A percentile compares a stretch with the other conserved stretches of the same genome.
These are phyloP conservation scores for Drosophila novamexicana DNA, from an alignment of 1,140 invertebrate species.

Conservation along the genomic window DNA sequence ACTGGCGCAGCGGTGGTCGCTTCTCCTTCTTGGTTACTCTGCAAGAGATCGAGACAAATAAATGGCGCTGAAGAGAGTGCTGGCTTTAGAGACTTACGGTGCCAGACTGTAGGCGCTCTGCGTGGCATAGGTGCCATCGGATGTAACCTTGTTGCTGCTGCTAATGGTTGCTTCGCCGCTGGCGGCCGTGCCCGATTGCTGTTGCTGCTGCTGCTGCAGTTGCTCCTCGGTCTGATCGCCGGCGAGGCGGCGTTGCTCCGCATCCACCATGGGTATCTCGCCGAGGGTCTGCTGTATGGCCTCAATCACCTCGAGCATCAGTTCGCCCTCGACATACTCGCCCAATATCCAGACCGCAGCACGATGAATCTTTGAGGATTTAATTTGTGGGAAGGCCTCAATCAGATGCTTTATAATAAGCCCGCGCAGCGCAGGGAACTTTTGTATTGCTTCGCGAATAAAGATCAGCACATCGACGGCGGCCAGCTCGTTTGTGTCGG, in stretches of 20 bases:
- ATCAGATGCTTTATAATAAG: constrained; percentile 93
- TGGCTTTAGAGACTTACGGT: constrained; percentile 85
- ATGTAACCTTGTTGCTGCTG: constrained; percentile 89
- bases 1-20: constrained; percentile 93
- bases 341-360: constrained; percentile 99
- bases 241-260: constrained; percentile 90
- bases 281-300: constrained; percentile 91
- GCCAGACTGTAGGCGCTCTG: constrained; percentile 97
- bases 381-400: constrained; percentile 93
- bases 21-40: constrained; percentile 88
- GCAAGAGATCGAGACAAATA: neutral
- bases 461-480: constrained; percentile 98
- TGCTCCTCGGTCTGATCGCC: constrained; percentile 87
- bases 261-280: constrained; percentile 95
- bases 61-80: neutral
- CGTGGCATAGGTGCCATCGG: constrained; percentile 99
- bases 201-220: constrained; percentile 58
- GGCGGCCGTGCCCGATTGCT: constrained; percentile 43
- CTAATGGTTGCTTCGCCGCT: constrained; percentile 46
- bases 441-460: constrained; percentile 96
- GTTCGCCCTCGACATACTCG: constrained; percentile 94
- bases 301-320: constrained; percentile 92
- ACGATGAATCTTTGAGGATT: constrained; percentile 94
- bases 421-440: constrained; percentile 92
- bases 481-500: constrained; percentile 96